Base-by-base conservation (phyloP, 1,140 invertebrate genomes). In the Stegodyphus mimosarum region DNA sequence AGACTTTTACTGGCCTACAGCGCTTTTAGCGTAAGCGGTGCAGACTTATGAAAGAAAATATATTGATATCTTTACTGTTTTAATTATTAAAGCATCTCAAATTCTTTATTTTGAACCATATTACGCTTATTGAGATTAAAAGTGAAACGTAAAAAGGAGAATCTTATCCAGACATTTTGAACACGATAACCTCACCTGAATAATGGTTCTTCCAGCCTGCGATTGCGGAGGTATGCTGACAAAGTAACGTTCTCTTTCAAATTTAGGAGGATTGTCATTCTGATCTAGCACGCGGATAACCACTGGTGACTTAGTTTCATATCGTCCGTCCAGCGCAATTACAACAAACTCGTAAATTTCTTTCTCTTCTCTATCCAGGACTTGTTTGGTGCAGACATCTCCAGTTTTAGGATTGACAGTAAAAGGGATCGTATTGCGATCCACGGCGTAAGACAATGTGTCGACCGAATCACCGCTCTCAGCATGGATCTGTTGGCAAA, bases 301-400 rank as follows among this genome's bases (percentile, higher is more conserved):
- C 7, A 88, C 81, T 5, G 89, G 72, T 66, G 83, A 87, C 73
- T 67, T 87, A 10, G 88, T 86, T 63, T 88, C 87, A 77, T 87
- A 90, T 53, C 84, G 86, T 10, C 89, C 88, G 87, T 90, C 88
- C 83, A 87, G 75, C 10, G 88, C 89, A 9, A 88, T 87, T 11
- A 89, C 87, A 3, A 83, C 69, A 53, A 89, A 88, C 51, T 89
- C 89, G 53, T 88, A 89, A 50, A 70, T 85, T 17, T 87, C 87
- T 50, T 87, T 86, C 17, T 74, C 63, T 90, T 99, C 98, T 53
- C 98, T 93, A 90, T 99, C 98, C 88, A 99, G 91, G 9, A 93
- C 92, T 10, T 95, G 94, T 89, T 94, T 93, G 5, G 97, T 98
- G 79, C 94, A 93, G 87, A 99, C 97, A 90, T 98, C 96, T 0